A percentile compares a stretch with the other conserved stretches of the same genome.
Conservation (phyloP, 2,888 invertebrate species). For the Gandaritis pyraliata region DNA sequence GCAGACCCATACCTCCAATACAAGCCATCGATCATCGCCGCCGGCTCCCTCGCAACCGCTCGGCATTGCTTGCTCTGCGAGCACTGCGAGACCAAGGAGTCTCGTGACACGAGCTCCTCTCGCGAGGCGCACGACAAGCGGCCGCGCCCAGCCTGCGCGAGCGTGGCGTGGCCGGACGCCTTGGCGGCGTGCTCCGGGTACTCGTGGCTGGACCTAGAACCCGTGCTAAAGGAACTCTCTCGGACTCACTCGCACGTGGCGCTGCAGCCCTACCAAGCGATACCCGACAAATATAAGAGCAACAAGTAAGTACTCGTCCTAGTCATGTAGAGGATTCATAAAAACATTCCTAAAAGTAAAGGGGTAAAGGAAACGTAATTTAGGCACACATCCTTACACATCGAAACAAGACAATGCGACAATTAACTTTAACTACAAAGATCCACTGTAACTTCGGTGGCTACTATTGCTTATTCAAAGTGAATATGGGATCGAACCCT, state of each 20-base stretch:
- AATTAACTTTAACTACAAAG: too few relatives aligned
- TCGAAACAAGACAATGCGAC: too few relatives aligned
- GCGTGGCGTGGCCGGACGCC: slow-evolving; percentile 86
- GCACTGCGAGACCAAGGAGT: slow-evolving; percentile 48
- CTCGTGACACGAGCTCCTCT: slow-evolving; percentile 11
- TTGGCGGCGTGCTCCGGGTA: slow-evolving; percentile 89
- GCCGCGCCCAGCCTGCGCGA: slow-evolving; percentile 48
- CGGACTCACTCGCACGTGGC: slow-evolving; percentile 88
- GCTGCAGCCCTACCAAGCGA: slow-evolving; percentile 90
- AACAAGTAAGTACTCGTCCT: slow-evolving; percentile 83
- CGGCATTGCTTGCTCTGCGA: slow-evolving; percentile 86
- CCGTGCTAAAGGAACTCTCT: slow-evolving; percentile 87
- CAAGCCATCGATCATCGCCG: slow-evolving; percentile 92
- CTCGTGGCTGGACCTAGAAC: slow-evolving; percentile 83
- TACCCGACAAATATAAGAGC: slow-evolving; percentile 94
- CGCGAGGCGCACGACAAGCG: slow-evolving; percentile 10
- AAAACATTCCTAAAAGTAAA: too few relatives aligned
- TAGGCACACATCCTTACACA: too few relatives aligned
- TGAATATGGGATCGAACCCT: too few relatives aligned
- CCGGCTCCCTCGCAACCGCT: slow-evolving; percentile 92
- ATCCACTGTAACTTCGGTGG: too few relatives aligned
- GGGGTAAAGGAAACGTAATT: too few relatives aligned
- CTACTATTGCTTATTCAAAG: not conserved
- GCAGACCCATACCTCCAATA: slow-evolving; percentile 93
- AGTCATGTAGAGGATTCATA: too few relatives aligned